Evolutionary conservation across 2,113 vertebrate species (phyloP).

Genomic region (Struthidea cinerea): DNA sequence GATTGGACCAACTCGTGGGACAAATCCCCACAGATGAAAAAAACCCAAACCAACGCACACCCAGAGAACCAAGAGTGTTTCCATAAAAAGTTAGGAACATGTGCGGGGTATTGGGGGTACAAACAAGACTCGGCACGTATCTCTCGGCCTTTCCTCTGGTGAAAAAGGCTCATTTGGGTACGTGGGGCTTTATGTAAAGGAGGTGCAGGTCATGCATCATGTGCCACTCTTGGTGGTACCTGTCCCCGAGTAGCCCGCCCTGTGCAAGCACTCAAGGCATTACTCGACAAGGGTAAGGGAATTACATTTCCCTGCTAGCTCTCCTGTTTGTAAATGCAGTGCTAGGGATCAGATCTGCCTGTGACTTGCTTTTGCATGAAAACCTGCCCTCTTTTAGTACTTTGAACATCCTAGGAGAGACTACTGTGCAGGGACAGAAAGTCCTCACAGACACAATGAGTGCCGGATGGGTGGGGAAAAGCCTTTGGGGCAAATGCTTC

Average conservation of each 20-base stretch:
- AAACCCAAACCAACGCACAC: not conserved
- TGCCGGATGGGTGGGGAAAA: not conserved
- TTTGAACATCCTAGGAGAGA: not conserved
- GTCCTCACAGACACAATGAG: not conserved
- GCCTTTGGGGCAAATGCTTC: not conserved
- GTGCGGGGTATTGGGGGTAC: not conserved
- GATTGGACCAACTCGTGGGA: constrained; percentile 24
- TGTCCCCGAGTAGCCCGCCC: not conserved
- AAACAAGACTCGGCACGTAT: not conserved
- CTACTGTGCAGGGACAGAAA: not conserved
- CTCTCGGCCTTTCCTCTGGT: not conserved
- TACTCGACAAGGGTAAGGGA: not conserved
- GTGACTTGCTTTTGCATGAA: not conserved
- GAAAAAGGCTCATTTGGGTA: not conserved
- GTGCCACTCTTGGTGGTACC: not conserved
- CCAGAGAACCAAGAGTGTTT: not conserved
- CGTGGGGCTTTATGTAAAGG: not conserved
- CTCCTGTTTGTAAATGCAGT: not conserved
- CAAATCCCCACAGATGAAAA: constrained; percentile 5
- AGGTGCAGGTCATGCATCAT: not conserved
- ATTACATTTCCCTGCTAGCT: not conserved
- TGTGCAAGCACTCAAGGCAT: not conserved
- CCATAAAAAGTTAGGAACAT: constrained; percentile 31
- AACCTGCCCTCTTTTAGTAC: not conserved
- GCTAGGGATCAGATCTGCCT: not conserved